Base-by-base conservation (phyloP, 1,140 invertebrate genomes). In the Aphelinus certus region DNA sequence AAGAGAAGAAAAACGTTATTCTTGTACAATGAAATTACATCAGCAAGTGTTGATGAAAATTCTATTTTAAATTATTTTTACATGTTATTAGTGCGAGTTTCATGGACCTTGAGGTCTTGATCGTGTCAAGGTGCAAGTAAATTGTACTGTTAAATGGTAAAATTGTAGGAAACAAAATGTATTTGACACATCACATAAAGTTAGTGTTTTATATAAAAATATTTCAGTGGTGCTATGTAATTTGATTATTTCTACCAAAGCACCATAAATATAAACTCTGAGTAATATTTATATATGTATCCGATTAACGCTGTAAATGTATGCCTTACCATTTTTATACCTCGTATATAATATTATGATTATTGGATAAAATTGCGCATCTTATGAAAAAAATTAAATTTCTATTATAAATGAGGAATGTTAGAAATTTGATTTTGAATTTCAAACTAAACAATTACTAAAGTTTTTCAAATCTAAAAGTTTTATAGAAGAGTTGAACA, bases 211-310 rank as follows among this genome's bases (percentile, higher is more conserved):
- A 47, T 64, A 78, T 73, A 75, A 79, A 73, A 55, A 76, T 69
- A 75, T 71, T 80, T 62, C 55, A 63, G 75, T 80, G 84, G 84
- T 84, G 84, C 83, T 85, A 83, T 72, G 65, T 79, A 80, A 75
- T 73, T 61, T 80, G 77, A 80, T 76, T 78, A 78, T 81, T 79
- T 81, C 79, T 80, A 76, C 78, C 76, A 82, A 84, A 79, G 80
- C 83, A 84, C 79, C 80, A 80, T 78, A 76, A 69, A 69, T 70
- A 73, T 64, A 64, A 70, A 77, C 71, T 76, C 67, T 55, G 78
- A 72, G 76, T 84, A 82, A 68, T 84, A 84, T 85, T 85, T 84
- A 83, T 83, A 73, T 80, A 79, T 81, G 72, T 78, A 71, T 80
- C 82, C 70, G 66, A 76, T 62, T 72, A 79, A 73, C 42, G 69